These are phyloP conservation scores for Tetragonula clypearis DNA, from an alignment of 1,140 invertebrate genomes.

Conservation along the genomic window DNA sequence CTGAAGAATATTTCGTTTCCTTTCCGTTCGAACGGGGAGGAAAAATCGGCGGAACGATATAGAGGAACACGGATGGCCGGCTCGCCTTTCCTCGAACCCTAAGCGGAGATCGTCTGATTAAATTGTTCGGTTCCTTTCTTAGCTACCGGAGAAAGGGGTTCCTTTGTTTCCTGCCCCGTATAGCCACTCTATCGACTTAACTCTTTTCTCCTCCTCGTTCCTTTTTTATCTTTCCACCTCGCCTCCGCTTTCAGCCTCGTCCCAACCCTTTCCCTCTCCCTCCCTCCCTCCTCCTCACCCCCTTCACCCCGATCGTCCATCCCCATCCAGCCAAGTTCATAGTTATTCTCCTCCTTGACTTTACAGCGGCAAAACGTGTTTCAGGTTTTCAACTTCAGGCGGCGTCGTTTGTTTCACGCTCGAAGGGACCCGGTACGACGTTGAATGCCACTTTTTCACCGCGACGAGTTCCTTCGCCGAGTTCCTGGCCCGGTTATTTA, in stretches of 20 bases:
- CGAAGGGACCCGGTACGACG: slow-evolving; percentile 1
- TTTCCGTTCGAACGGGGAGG: not conserved
- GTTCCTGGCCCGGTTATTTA: slow-evolving; percentile 2
- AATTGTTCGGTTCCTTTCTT: slow-evolving; percentile 50
- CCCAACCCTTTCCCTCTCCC: no score
- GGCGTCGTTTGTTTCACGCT: slow-evolving; percentile 39
- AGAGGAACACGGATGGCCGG: not conserved
- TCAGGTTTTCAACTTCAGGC: slow-evolving; percentile 39
- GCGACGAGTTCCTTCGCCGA: not conserved
- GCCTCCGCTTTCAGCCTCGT: not conserved
- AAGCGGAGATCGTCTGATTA: slow-evolving; percentile 38
- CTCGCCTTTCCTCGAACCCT: not conserved
- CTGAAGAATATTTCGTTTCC: slow-evolving; percentile 47
- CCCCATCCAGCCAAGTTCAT: not conserved
- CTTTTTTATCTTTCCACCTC: slow-evolving; percentile 14
- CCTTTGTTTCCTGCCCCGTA: slow-evolving; percentile 43
- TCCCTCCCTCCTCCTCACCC: no score
- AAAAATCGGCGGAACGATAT: not conserved
- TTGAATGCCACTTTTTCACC: not conserved
- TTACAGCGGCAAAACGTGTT: slow-evolving; percentile 36
- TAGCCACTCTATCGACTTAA: slow-evolving; percentile 17
- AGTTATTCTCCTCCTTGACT: not conserved
- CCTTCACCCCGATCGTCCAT: no score
- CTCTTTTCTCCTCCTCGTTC: slow-evolving; percentile 3
- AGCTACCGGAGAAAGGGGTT: slow-evolving; percentile 12